A percentile compares a stretch with the other conserved stretches of the same genome.
These are phyloP conservation scores for Pseudopipra pipra DNA, from an alignment of 2,113 vertebrate species.

Conservation along the genomic window DNA sequence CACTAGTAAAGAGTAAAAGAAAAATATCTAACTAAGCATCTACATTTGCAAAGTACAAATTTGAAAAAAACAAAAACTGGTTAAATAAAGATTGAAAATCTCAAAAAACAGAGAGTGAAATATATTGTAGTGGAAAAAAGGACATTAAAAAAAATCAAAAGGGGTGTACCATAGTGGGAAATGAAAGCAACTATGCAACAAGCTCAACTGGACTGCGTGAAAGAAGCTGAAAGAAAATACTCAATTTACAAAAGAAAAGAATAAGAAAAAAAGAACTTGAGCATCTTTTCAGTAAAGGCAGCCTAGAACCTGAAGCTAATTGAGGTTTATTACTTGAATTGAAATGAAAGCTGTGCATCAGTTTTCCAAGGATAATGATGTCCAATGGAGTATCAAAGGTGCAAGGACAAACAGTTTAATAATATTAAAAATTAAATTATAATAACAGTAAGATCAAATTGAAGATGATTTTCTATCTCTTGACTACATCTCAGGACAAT, in stretches of 20 bases:
- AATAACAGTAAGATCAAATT: background rate
- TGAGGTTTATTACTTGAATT: background rate
- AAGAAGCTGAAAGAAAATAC: background rate
- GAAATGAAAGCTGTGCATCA: background rate
- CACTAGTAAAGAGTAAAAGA: background rate
- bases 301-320: background rate
- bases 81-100: background rate
- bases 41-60: background rate
- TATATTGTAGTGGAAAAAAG: background rate
- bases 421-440: background rate
- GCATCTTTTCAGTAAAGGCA: background rate
- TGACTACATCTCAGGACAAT: background rate
- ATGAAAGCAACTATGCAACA: background rate
- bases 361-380: background rate
- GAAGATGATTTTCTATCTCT: fast-evolving
- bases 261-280: background rate
- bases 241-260: background rate
- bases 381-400: background rate
- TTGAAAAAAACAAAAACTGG: background rate
- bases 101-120: background rate
- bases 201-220: background rate
- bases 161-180: fast-evolving
- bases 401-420: background rate
- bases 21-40: background rate
- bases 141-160: background rate